Evolutionary conservation across 2,797 vertebrate species (phyloP).

Genomic region (Pseudopleuronectes americanus): DNA sequence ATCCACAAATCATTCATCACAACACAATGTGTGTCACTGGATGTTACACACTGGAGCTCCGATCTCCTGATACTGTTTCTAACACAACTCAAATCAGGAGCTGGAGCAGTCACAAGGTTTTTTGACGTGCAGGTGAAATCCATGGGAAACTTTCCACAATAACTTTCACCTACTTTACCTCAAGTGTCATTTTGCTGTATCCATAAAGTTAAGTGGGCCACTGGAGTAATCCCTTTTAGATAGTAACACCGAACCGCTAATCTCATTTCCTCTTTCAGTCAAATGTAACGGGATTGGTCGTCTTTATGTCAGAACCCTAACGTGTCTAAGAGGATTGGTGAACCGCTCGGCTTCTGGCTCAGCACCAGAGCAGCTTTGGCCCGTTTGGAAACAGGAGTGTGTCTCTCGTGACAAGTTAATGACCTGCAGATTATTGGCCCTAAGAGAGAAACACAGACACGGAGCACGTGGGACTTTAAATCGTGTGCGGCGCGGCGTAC

Average conservation of each 20-base stretch:
- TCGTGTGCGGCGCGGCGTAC: constrained; percentile 35
- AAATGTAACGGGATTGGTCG: constrained; percentile 48
- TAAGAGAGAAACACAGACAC: neutral
- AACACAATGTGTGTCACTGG: neutral
- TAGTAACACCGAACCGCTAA: constrained; percentile 28
- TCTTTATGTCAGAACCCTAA: constrained; percentile 33
- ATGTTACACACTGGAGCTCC: too few relatives aligned
- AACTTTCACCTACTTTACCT: constrained; percentile 10
- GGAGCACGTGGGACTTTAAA: neutral
- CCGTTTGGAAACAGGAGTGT: constrained; percentile 34
- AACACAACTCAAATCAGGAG: neutral
- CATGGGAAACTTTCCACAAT: neutral
- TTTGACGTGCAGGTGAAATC: too few relatives aligned
- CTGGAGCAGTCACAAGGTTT: neutral
- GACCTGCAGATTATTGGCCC: constrained; percentile 8
- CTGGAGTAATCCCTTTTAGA: constrained; percentile 32
- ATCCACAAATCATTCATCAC: constrained; percentile 17
- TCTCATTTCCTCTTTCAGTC: constrained; percentile 51
- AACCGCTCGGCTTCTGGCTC: constrained; percentile 31
- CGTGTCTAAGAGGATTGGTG: constrained; percentile 66
- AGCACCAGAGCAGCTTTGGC: constrained; percentile 20
- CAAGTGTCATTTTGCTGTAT: constrained; percentile 13
- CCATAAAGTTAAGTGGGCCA: constrained; percentile 15
- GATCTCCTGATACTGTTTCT: too few relatives aligned
- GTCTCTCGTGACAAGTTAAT: constrained; percentile 23